Conservation (phyloP, 2,797 vertebrate species). For the Anguilla marmorata region DNA sequence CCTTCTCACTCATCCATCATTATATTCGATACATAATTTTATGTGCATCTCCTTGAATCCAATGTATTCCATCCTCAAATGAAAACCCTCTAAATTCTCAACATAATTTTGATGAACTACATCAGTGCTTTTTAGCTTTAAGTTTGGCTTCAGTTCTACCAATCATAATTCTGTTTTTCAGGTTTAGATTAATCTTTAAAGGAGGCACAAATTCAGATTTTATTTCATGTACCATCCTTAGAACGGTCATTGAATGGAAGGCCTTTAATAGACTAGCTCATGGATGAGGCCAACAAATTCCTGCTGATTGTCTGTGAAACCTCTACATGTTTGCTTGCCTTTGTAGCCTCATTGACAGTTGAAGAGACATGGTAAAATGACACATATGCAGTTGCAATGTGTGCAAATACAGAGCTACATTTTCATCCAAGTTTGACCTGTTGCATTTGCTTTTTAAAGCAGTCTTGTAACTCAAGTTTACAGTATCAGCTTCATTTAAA, state of each 20-base stretch:
- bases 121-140: neutral
- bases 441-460: neutral
- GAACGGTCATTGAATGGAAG: neutral
- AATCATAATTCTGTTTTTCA: neutral
- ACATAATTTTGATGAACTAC: neutral
- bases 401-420: neutral
- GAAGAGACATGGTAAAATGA: neutral
- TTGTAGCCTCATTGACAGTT: neutral
- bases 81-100: neutral
- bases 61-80: neutral
- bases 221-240: neutral
- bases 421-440: neutral
- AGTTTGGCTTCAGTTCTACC: neutral
- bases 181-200: neutral
- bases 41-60: neutral
- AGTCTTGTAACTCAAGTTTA: neutral
- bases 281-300: neutral
- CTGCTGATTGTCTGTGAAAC: neutral
- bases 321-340: neutral
- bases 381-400: neutral
- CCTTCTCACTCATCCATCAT: neutral
- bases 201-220: neutral
- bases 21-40: neutral
- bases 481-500: too few relatives aligned
- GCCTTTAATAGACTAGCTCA: neutral